These are phyloP conservation scores for Oryctolagus cuniculus DNA, from an alignment of 2,113 vertebrate species.

Conservation along the genomic window DNA sequence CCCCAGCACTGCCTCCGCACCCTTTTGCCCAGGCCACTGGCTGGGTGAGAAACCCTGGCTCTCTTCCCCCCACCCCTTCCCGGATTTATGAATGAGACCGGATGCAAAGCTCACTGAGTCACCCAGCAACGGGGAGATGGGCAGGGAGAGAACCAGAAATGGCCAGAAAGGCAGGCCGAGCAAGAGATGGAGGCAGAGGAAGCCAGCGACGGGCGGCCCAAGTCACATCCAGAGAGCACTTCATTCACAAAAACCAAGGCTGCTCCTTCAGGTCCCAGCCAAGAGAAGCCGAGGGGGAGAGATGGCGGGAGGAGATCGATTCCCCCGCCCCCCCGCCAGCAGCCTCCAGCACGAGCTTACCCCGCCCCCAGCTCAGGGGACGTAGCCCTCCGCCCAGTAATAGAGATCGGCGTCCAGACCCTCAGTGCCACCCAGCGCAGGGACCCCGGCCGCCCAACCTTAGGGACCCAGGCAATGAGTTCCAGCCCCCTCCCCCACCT, in stretches of 20 bases:
- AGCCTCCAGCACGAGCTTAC: slow-evolving; percentile 67
- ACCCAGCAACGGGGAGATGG: slow-evolving; percentile 76
- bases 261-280: slow-evolving; percentile 61
- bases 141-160: slow-evolving; percentile 84
- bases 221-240: slow-evolving; percentile 85
- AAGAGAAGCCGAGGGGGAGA: slow-evolving; percentile 23
- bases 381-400: slow-evolving; percentile 71
- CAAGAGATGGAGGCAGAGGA: slow-evolving; percentile 80
- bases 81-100: slow-evolving; percentile 83
- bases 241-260: slow-evolving; percentile 94
- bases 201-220: slow-evolving; percentile 81
- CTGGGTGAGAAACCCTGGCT: slow-evolving; percentile 70
- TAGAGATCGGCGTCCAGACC: neutral
- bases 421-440: neutral
- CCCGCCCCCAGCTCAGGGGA: slow-evolving; percentile 67
- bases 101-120: slow-evolving; percentile 81
- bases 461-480: slow-evolving; percentile 4
- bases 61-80: slow-evolving; percentile 63
- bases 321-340: slow-evolving; percentile 38
- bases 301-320: neutral
- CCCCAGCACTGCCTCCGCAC: slow-evolving; percentile 61
- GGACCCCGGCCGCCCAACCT: slow-evolving; percentile 53
- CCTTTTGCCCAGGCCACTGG: slow-evolving; percentile 63
- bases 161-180: slow-evolving; percentile 80
- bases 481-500: slow-evolving; percentile 70